phyloP scores from a whole-genome alignment of 2,888 invertebrate genomes.

The Volucella zonaria region DNA sequence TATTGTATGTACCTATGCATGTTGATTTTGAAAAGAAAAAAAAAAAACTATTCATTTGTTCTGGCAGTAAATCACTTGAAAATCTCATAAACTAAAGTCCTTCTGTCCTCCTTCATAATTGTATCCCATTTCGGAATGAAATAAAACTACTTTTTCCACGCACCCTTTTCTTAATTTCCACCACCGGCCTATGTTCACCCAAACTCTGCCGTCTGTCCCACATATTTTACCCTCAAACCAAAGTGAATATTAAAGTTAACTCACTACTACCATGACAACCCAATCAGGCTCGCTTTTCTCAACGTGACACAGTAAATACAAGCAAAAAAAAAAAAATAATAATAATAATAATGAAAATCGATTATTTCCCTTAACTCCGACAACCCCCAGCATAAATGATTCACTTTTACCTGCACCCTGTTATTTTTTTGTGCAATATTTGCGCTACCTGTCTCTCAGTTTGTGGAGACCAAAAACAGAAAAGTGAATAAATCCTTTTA shows the following conservation, averaged over 20 bases:
- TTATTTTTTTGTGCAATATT: neutral
- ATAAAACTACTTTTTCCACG: too few relatives aligned
- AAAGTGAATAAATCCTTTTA: slow-evolving; percentile 6
- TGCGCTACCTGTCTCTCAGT: slow-evolving; percentile 14
- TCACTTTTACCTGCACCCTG: neutral
- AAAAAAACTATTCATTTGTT: too few relatives aligned
- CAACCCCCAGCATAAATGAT: neutral
- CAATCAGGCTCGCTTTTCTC: slow-evolving; percentile 20
- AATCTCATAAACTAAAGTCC: too few relatives aligned
- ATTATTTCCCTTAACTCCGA: slow-evolving; percentile 36
- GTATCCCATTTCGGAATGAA: too few relatives aligned
- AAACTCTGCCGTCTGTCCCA: slow-evolving; percentile 13
- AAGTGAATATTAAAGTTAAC: slow-evolving; percentile 52
- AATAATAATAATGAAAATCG: slow-evolving; percentile 47
- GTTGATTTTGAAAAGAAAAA: too few relatives aligned
- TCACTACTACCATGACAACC: slow-evolving; percentile 34
- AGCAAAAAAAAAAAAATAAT: slow-evolving; percentile 2
- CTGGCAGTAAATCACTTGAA: too few relatives aligned
- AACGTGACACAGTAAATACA: neutral
- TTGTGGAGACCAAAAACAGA: neutral
- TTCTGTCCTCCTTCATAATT: too few relatives aligned
- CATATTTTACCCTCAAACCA: slow-evolving; percentile 9
- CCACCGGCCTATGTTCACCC: neutral
- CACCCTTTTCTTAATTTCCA: too few relatives aligned
- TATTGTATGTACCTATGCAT: too few relatives aligned